phyloP scores from a whole-genome alignment of 2,797 vertebrate species.

The Oreonectes daqikongensis region DNA sequence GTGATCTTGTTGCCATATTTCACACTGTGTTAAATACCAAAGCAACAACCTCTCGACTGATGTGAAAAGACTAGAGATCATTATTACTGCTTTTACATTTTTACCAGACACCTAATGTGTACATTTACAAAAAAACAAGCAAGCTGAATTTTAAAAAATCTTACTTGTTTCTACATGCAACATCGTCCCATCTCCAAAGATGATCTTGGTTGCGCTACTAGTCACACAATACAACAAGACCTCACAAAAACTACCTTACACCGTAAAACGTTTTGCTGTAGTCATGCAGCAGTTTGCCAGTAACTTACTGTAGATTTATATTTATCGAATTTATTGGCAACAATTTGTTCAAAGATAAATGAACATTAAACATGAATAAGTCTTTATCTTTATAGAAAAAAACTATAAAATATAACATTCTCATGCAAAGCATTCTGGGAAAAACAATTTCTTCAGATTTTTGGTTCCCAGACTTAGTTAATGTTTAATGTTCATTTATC shows the following conservation, averaged over 20 bases:
- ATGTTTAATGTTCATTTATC: too few relatives aligned
- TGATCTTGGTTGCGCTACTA: constrained; percentile 5
- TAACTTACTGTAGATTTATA: too few relatives aligned
- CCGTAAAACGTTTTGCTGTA: too few relatives aligned
- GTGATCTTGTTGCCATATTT: constrained; percentile 42
- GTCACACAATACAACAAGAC: constrained; percentile 38
- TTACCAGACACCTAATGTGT: not conserved
- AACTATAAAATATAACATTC: too few relatives aligned
- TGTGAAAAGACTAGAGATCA: not conserved
- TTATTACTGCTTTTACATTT: not conserved
- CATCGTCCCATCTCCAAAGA: constrained; percentile 22
- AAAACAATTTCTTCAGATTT: too few relatives aligned
- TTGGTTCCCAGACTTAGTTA: too few relatives aligned
- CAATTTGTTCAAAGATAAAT: too few relatives aligned
- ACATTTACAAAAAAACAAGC: not conserved
- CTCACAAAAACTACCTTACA: not conserved
- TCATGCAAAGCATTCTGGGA: too few relatives aligned
- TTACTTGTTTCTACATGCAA: constrained; percentile 5
- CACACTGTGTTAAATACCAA: constrained; percentile 37
- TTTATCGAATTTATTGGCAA: too few relatives aligned
- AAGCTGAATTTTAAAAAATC: constrained; percentile 12
- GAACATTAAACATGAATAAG: too few relatives aligned
- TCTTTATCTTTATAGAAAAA: too few relatives aligned
- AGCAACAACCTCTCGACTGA: constrained; percentile 22
- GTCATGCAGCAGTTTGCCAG: too few relatives aligned